Base-by-base conservation (phyloP, 2,113 vertebrate genomes). In the Oenanthe oenanthe region DNA sequence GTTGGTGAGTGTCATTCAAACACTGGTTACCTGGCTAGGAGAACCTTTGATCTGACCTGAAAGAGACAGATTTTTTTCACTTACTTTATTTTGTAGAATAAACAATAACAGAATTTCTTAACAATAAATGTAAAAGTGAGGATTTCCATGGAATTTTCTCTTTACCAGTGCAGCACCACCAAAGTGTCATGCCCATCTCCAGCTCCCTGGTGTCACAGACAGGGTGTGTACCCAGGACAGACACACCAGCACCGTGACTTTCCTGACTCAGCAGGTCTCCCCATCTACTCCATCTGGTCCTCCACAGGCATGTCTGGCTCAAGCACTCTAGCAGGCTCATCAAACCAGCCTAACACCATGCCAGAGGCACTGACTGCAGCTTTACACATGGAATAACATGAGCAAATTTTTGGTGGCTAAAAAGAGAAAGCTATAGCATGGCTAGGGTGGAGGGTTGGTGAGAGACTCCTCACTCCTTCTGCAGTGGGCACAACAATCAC, bases 81-180 rank as follows among this genome's bases (percentile, higher is more conserved):
- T 29, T 67, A 19, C 6, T 9, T 53, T 81, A 40, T 25, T 42
- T 51, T 45, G 16, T 25, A 67, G 14, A 71, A 61, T 4, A 84
- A 92, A 65, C 20, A 90, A 10, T 28, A 75, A n/a, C 14, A 60
- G 7, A 58, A 12, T 80, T 57, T 45, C 50, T 45, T 54, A 5
- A 66, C 42, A 8, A 26, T 17, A 18, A 31, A 45, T 2, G 8
- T 26, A 25, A 36, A 42, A 13, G 1, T 1, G 2, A 88, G 8
- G 4, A 4, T 50, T 78, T 84, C 38, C 17, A 60, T 4, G 47
- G 29, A 56, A 50, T 50, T 67, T 93, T 74, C 18, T 22, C 29
- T 38, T 62, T 83, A 48, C 7, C 13, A 21, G 2, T 19, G 9
- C 36, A 47, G 63, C 28, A 79, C 25, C 12, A 62, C 0, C 0